Evolutionary conservation across 2,888 invertebrate species (phyloP).

Genomic region (Hydraecia micacea): DNA sequence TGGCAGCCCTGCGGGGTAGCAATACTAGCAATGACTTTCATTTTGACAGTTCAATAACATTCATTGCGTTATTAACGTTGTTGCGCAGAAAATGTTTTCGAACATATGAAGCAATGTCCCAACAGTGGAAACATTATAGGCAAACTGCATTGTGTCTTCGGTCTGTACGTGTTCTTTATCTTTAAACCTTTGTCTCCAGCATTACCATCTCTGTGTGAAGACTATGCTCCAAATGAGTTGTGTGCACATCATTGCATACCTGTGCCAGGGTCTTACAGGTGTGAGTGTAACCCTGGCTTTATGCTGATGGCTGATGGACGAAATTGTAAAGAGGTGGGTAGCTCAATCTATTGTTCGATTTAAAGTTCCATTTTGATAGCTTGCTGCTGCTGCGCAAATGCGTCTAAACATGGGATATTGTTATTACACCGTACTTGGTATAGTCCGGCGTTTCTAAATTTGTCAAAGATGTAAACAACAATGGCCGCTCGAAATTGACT

Average conservation of each 20-base stretch:
- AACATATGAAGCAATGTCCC: not conserved
- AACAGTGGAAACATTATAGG: too few relatives aligned
- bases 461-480: too few relatives aligned
- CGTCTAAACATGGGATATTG: not conserved
- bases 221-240: constrained; percentile 88
- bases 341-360: not conserved
- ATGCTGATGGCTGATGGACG: constrained; percentile 92
- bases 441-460: too few relatives aligned
- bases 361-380: not conserved
- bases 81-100: too few relatives aligned
- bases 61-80: too few relatives aligned
- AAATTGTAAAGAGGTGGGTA: constrained; percentile 91
- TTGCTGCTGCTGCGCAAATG: not conserved
- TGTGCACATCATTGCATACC: constrained; percentile 95
- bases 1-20: not conserved
- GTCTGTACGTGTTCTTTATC: not conserved
- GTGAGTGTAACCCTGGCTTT: constrained; percentile 93
- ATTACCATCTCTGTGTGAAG: constrained; percentile 81
- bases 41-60: too few relatives aligned
- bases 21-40: too few relatives aligned
- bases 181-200: constrained; percentile 63
- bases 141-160: not conserved
- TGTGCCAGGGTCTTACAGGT: constrained; percentile 92
- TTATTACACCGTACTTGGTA: not conserved
- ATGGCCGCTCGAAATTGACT: too few relatives aligned